A percentile compares a stretch with the other conserved stretches of the same genome.
These are phyloP conservation scores for Drosophila melanica DNA, from an alignment of 1,140 invertebrate species.

Conservation along the genomic window DNA sequence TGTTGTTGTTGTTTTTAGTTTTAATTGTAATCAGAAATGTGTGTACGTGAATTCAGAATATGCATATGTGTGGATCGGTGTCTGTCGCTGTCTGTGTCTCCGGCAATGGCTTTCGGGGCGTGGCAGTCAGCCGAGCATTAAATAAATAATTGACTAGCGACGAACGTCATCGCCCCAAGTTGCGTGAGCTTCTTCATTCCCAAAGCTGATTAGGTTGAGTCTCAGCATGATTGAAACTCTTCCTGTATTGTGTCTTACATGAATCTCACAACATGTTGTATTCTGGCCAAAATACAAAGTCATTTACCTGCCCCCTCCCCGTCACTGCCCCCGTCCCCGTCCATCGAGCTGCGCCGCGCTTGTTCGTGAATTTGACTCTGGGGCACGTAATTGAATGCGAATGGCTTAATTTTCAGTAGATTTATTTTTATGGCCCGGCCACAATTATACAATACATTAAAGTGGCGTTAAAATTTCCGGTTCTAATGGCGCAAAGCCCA, in stretches of 20 bases:
- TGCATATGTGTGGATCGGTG: background rate
- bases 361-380: conserved; percentile 5
- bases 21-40: conserved; percentile 37
- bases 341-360: background rate
- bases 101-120: background rate
- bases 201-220: conserved; percentile 24
- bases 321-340: background rate
- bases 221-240: conserved; percentile 31
- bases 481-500: conserved; percentile 18
- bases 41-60: conserved; percentile 38
- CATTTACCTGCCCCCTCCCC: background rate
- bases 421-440: conserved; percentile 57
- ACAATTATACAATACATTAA: conserved; percentile 70
- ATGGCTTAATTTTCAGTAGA: conserved; percentile 72
- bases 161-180: conserved; percentile 45
- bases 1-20: background rate
- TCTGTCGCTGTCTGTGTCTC: background rate
- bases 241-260: conserved; percentile 69
- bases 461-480: conserved; percentile 67
- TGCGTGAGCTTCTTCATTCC: conserved; percentile 52
- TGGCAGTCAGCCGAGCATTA: conserved; percentile 57
- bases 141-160: conserved; percentile 52
- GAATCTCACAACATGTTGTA: conserved; percentile 44
- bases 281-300: conserved; percentile 32
- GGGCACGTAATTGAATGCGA: conserved; percentile 77